Evolutionary conservation across 2,797 vertebrate species (phyloP).

Genomic region (Rallus crepitans): DNA sequence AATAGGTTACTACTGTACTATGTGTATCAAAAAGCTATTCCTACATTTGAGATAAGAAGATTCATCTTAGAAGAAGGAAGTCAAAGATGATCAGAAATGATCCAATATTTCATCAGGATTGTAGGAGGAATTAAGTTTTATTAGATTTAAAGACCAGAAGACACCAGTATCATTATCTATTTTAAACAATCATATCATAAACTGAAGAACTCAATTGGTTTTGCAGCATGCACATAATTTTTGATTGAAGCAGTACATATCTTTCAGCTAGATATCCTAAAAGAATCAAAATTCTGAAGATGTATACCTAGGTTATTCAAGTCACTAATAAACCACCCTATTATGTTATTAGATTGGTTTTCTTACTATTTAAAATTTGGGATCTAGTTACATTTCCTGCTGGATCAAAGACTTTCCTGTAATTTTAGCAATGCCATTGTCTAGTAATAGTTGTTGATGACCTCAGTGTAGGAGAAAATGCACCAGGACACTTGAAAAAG

Average conservation of each 20-base stretch:
- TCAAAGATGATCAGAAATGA: neutral
- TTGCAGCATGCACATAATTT: neutral
- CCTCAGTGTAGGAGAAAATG: neutral
- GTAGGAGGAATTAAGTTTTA: neutral
- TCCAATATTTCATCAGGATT: neutral
- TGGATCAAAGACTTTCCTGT: neutral
- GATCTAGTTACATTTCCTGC: neutral
- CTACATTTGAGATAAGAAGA: neutral
- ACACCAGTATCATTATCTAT: neutral
- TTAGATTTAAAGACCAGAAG: neutral
- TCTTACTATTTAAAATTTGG: neutral
- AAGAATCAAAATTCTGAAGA: neutral
- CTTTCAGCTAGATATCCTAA: neutral
- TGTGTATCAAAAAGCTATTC: neutral
- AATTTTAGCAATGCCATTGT: neutral
- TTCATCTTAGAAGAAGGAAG: neutral
- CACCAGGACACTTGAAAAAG: neutral
- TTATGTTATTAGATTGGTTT: neutral
- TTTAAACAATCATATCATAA: neutral
- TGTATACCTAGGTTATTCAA: neutral
- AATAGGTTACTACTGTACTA: neutral
- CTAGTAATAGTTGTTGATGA: neutral
- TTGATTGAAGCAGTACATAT: neutral
- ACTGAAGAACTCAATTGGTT: neutral
- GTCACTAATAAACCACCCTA: neutral